phyloP scores from a whole-genome alignment of 2,888 invertebrate species.

The Schizaphis graminum region DNA sequence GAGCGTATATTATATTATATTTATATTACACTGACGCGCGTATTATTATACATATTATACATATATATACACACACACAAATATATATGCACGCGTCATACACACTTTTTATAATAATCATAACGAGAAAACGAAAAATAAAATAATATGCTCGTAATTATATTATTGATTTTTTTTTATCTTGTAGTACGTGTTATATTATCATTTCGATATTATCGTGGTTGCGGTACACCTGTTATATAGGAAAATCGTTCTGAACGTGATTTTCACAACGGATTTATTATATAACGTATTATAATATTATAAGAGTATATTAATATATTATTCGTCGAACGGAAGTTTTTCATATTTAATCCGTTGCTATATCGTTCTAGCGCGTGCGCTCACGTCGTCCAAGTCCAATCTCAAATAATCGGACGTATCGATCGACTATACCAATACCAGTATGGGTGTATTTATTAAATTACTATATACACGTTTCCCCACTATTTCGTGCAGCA shows the following conservation, averaged over 20 bases:
- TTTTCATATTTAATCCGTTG: not conserved
- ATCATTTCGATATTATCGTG: not conserved
- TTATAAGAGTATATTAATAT: not conserved
- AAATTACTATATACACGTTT: not conserved
- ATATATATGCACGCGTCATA: not conserved
- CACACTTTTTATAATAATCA: not conserved
- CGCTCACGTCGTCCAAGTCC: not conserved
- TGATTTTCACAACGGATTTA: not conserved
- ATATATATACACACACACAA: no score
- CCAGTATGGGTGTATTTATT: not conserved
- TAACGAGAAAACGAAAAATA: not conserved
- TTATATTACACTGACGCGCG: not conserved
- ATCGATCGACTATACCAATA: conserved; percentile 29
- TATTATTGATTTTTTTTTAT: not conserved
- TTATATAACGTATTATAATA: not conserved
- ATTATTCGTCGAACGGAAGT: conserved; percentile 17
- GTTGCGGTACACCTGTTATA: not conserved
- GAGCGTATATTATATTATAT: conserved; percentile 6
- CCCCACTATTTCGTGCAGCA: conserved; percentile 49
- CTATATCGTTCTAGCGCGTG: no score
- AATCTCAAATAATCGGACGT: conserved; percentile 41
- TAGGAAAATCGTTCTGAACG: not conserved
- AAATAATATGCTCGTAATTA: not conserved
- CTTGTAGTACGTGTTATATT: not conserved
- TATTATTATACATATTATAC: not conserved